A percentile compares a stretch with the other conserved stretches of the same genome.
These are phyloP conservation scores for Apis laboriosa DNA, from an alignment of 1,140 invertebrate genomes.

Conservation along the genomic window DNA sequence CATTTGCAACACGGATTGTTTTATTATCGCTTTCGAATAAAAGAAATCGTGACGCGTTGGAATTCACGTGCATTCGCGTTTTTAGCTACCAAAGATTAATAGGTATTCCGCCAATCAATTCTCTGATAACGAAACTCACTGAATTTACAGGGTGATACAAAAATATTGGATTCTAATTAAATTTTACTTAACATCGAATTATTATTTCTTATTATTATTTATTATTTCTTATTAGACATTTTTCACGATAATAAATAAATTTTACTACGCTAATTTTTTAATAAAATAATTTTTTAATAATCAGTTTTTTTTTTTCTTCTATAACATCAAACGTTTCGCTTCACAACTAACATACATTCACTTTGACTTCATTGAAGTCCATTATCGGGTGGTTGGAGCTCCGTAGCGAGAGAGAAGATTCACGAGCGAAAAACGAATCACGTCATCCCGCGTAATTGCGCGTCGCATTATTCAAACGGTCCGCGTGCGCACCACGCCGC, in stretches of 20 bases:
- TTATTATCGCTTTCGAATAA: neutral
- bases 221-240: too few relatives aligned
- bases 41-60: neutral
- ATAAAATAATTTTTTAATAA: too few relatives aligned
- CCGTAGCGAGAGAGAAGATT: neutral
- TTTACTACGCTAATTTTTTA: too few relatives aligned
- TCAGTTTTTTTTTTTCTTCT: too few relatives aligned
- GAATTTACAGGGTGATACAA: neutral
- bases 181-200: too few relatives aligned
- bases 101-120: neutral
- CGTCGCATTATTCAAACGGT: slow-evolving; percentile 64
- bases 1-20: neutral
- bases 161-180: too few relatives aligned
- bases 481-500: slow-evolving; percentile 46
- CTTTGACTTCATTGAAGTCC: neutral
- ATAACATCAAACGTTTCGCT: neutral
- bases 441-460: slow-evolving; percentile 59
- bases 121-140: neutral
- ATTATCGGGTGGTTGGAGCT: neutral
- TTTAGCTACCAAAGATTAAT: neutral
- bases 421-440: slow-evolving; percentile 55
- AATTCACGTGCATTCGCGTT: neutral
- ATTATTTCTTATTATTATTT: too few relatives aligned
- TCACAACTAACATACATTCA: neutral
- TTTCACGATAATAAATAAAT: too few relatives aligned